These are phyloP conservation scores for Sthenelais limicola DNA, from an alignment of 2,888 invertebrate species.

Conservation along the genomic window DNA sequence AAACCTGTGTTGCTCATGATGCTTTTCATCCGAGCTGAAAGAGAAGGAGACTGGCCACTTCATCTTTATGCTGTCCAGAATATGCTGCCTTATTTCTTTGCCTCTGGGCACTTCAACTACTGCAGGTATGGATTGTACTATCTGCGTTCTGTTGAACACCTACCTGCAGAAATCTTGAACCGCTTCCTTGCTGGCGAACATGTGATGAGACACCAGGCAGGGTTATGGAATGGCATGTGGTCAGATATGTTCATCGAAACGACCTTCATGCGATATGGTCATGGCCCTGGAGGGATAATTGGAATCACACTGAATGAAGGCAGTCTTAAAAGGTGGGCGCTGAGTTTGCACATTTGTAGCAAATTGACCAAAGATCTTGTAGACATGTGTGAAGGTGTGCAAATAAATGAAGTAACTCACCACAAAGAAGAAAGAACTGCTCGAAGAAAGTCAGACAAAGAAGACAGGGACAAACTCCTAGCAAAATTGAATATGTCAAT, in stretches of 20 bases:
- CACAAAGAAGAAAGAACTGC: slow-evolving; percentile 50
- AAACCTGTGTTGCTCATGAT: slow-evolving; percentile 51
- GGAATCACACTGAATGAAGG: slow-evolving; percentile 53
- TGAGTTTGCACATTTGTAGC: slow-evolving; percentile 51
- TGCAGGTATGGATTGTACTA: slow-evolving; percentile 53
- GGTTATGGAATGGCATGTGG: slow-evolving; percentile 45
- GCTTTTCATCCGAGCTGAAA: slow-evolving; percentile 49
- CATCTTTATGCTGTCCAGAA: slow-evolving; percentile 47
- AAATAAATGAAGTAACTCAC: not conserved
- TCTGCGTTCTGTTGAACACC: slow-evolving; percentile 47
- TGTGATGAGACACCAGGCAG: slow-evolving; percentile 49
- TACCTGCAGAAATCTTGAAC: slow-evolving; percentile 45
- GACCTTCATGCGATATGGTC: slow-evolving; percentile 57
- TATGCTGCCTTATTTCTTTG: slow-evolving; percentile 55
- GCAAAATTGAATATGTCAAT: slow-evolving; percentile 42
- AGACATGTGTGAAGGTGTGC: slow-evolving; percentile 2
- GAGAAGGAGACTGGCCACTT: slow-evolving; percentile 52
- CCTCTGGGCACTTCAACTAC: slow-evolving; percentile 52
- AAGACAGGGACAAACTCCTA: slow-evolving; percentile 42
- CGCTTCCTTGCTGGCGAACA: slow-evolving; percentile 51
- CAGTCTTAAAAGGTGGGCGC: slow-evolving; percentile 52
- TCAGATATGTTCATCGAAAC: slow-evolving; percentile 57
- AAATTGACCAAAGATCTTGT: slow-evolving; percentile 31
- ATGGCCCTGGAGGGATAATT: slow-evolving; percentile 53
- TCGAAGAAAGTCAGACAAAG: slow-evolving; percentile 43